A percentile compares a stretch with the other conserved stretches of the same genome.
phyloP scores from a whole-genome alignment of 2,888 invertebrate species.

The Leptodirus hochenwartii region DNA sequence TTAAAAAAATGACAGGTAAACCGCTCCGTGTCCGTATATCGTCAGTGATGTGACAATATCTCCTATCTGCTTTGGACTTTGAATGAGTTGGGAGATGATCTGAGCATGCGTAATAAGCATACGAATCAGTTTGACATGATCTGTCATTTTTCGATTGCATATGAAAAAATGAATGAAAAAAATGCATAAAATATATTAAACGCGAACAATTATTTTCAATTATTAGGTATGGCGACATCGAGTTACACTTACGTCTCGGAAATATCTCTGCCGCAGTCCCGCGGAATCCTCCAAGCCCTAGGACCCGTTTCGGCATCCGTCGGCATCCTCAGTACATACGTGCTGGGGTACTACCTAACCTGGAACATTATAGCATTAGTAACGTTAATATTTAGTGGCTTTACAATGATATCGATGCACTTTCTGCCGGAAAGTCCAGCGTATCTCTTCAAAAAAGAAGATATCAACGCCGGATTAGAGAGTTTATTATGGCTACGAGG shows the following conservation, averaged over 20 bases:
- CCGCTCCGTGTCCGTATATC: too few species aligned
- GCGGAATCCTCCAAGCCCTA: conserved; percentile 48
- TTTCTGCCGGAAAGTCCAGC: conserved; percentile 52
- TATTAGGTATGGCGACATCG: conserved; percentile 51
- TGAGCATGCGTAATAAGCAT: too few species aligned
- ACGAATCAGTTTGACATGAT: too few species aligned
- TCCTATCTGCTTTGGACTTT: too few species aligned
- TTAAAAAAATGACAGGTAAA: too few species aligned
- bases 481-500: not conserved
- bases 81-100: too few species aligned
- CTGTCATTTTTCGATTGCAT: too few species aligned
- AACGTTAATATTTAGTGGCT: conserved; percentile 37
- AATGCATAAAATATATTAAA: conserved; percentile 2
- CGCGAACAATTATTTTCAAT: too few species aligned
- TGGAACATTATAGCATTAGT: conserved; percentile 49
- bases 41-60: too few species aligned
- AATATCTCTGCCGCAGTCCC: conserved; percentile 45
- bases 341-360: conserved; percentile 42
- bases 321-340: conserved; percentile 51
- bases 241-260: conserved; percentile 51
- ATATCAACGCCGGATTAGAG: conserved; percentile 12
- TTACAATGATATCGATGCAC: conserved; percentile 38
- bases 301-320: conserved; percentile 54
- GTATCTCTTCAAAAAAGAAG: conserved; percentile 35
- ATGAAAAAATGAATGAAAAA: not conserved